Base-by-base conservation (phyloP, 37 sponge, comb jelly and placozoan species). In the Halisarca cf. caerulea region DNA sequence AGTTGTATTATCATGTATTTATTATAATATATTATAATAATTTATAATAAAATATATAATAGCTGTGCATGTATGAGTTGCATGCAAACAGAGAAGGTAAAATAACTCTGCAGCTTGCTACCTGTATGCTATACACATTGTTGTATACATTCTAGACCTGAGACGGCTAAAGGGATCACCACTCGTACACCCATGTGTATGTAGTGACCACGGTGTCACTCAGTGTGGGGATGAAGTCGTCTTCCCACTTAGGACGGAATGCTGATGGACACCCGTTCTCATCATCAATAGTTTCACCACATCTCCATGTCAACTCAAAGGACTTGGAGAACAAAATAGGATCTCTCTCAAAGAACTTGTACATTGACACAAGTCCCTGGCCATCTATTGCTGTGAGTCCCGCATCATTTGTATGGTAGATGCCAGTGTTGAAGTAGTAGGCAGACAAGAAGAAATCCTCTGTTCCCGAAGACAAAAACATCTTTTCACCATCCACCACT, bases 391-490 rank as follows among this genome's bases (percentile, higher is more conserved):
- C 62, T 2, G 94, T 93, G 21, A 86, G 70, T 21, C 94, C 94
- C 0, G 94, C 68, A 28, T 93, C 83, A 39, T 93, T 88, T 36
- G 41, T 2, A 72, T 93, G 94, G 51, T 81, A 90, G 2, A 81
- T 7, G n/a, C 88, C 94, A 0, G 24, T 62, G 79, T 89, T 81
- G 82, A 84, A 93, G 54, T 93, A 93, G 94, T 87, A 93, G 0
- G 88, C 94, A 7, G 94, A 93, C 27, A 93, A 88, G 44, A 93
- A 93, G 83, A 93, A 90, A 72, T 93, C 94, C 41, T 93, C 94
- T 6, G 94, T 93, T 0, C 93, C 93, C 27, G 93, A 92, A 15
- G 93, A 92, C 14, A 92, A 87, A 25, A 45, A 92, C 33, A 58
- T 79, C 0, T 59, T 88, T 0, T 57, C 54, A 1, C 58, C 34